phyloP scores from a whole-genome alignment of 2,797 vertebrate species.

The Sebastes hubbsi region DNA sequence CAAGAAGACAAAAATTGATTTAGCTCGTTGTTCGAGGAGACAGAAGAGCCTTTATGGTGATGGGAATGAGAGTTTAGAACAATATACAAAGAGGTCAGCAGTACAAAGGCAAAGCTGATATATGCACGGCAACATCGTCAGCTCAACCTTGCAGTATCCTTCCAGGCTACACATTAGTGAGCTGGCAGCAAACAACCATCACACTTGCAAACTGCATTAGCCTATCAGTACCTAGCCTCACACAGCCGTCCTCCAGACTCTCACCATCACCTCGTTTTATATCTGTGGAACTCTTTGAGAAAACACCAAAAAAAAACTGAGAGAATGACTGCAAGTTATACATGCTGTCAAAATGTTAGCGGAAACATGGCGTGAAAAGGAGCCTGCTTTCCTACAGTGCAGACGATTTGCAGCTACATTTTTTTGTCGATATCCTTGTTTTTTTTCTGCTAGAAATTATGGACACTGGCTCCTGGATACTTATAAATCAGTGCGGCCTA shows the following conservation, averaged over 20 bases:
- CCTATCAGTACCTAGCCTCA: background rate
- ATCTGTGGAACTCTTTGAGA: background rate
- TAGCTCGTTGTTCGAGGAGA: slow-evolving; percentile 2
- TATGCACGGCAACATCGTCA: background rate
- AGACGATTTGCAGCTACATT: background rate
- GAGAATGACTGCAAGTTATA: background rate
- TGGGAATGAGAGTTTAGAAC: slow-evolving; percentile 3
- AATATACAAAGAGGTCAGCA: slow-evolving; percentile 29
- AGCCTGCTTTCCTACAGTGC: background rate
- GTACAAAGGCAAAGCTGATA: slow-evolving; percentile 22
- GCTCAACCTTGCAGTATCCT: slow-evolving; percentile 56
- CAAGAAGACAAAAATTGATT: background rate
- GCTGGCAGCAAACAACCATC: slow-evolving; percentile 16
- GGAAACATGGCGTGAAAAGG: background rate
- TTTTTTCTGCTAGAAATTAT: background rate
- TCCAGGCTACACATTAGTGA: slow-evolving; percentile 20
- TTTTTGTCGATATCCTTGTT: background rate
- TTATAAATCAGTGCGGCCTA: background rate
- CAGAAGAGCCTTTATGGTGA: slow-evolving; percentile 12
- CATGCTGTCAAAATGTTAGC: background rate
- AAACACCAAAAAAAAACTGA: background rate
- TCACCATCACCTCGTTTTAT: background rate
- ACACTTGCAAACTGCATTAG: slow-evolving; percentile 6
- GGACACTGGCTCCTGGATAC: background rate
- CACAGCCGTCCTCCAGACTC: background rate